Conservation (phyloP, 2,888 invertebrate species). For the Rhagophthalmus giganteus region DNA sequence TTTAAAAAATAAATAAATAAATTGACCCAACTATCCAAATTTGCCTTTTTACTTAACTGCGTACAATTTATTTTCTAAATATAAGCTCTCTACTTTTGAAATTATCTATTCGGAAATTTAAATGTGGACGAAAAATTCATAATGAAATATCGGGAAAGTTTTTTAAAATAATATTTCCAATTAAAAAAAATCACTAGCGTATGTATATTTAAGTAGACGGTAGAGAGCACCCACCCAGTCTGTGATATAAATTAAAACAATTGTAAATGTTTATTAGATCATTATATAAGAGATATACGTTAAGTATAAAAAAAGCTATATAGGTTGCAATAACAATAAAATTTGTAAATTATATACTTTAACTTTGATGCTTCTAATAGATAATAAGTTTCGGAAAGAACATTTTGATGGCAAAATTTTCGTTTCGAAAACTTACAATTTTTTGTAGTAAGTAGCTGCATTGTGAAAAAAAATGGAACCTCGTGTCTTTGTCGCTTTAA, state of each 20-base stretch:
- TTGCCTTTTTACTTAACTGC: constrained; percentile 14
- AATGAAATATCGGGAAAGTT: too few species aligned
- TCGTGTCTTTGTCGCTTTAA: constrained; percentile 47
- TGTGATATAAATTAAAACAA: constrained; percentile 32
- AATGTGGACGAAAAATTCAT: too few species aligned
- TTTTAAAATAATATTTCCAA: too few species aligned
- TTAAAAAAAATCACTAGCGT: not conserved
- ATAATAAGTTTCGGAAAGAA: constrained; percentile 19
- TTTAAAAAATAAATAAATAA: constrained; percentile 4
- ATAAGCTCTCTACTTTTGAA: constrained; percentile 13
- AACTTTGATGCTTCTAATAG: constrained; percentile 30
- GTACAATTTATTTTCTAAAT: constrained; percentile 10
- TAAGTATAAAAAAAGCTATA: constrained; percentile 26
- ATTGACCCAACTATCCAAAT: constrained; percentile 10
- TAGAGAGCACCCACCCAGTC: constrained; percentile 30
- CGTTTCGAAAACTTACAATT: constrained; percentile 21
- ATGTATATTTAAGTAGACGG: constrained; percentile 9
- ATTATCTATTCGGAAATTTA: not conserved
- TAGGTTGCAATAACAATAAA: constrained; percentile 30
- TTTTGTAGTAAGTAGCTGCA: constrained; percentile 34
- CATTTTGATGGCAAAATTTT: constrained; percentile 23
- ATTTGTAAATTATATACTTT: constrained; percentile 28
- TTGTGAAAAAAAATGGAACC: constrained; percentile 39
- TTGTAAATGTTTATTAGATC: constrained; percentile 27
- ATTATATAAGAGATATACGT: constrained; percentile 22